Conservation (phyloP, 2,888 invertebrate genomes). For the Thecocarcelia acutangulata region DNA sequence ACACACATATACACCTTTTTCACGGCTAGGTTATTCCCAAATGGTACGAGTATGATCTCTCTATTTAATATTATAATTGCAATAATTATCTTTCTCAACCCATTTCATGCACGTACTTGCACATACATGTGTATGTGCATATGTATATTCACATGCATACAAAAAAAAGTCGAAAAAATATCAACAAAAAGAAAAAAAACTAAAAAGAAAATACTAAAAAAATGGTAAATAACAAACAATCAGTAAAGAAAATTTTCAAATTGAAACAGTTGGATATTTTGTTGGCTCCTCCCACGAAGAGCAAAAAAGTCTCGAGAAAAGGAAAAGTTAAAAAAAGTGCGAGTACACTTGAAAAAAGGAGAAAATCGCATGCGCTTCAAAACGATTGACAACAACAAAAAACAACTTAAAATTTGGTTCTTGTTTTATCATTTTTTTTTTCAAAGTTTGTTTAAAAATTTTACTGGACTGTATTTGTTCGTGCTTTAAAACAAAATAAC, state of each 20-base stretch:
- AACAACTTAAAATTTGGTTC: constrained; percentile 5
- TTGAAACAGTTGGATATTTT: constrained; percentile 13
- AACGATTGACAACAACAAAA: constrained; percentile 17
- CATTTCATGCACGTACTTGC: constrained; percentile 73
- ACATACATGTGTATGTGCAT: too few species aligned
- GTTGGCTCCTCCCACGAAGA: constrained; percentile 51
- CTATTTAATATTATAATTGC: constrained; percentile 82
- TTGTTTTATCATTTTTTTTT: too few species aligned
- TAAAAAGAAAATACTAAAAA: background rate
- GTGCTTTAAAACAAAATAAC: constrained; percentile 46
- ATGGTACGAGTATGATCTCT: constrained; percentile 78
- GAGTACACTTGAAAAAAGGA: constrained; percentile 35
- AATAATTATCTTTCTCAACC: constrained; percentile 81
- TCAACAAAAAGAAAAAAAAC: constrained; percentile 4
- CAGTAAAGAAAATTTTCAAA: constrained; percentile 20
- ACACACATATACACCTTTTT: too few species aligned
- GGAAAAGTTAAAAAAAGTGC: background rate
- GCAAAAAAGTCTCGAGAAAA: constrained; percentile 25
- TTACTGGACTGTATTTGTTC: constrained; percentile 9
- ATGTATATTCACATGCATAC: background rate
- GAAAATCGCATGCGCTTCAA: constrained; percentile 55
- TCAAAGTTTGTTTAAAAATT: constrained; percentile 14
- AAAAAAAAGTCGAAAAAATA: constrained; percentile 6
- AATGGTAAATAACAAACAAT: constrained; percentile 49
- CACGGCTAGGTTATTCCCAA: constrained; percentile 72